Evolutionary conservation across 2,113 vertebrate genomes (phyloP).

Genomic region (Rhinolophus sinicus): DNA sequence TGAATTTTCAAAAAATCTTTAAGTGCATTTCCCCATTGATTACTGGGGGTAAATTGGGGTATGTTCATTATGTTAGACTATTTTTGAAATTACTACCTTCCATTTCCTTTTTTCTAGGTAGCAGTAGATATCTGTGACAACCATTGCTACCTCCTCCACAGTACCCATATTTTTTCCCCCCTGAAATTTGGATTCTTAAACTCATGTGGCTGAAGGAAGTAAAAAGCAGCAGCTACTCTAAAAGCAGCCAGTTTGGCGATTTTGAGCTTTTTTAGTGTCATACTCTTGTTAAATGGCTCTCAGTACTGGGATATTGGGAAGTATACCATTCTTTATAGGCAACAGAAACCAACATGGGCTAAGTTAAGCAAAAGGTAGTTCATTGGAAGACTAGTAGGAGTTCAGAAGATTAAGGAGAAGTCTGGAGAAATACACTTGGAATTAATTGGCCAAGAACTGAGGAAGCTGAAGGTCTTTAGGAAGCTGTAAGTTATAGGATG

Average conservation of each 20-base stretch:
- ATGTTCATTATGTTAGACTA: background rate
- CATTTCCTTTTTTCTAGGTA: background rate
- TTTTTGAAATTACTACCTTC: slow-evolving; percentile 1
- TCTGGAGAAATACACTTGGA: background rate
- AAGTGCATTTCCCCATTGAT: background rate
- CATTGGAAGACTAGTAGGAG: background rate
- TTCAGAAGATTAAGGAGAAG: background rate
- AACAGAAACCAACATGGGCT: background rate
- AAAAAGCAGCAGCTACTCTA: background rate
- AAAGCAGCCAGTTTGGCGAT: background rate
- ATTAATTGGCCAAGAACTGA: background rate
- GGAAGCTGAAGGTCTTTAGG: background rate
- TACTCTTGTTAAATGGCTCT: background rate
- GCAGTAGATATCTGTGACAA: background rate
- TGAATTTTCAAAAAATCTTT: background rate
- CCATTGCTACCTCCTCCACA: background rate
- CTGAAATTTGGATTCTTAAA: background rate
- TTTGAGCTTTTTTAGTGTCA: background rate
- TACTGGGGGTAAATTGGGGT: background rate
- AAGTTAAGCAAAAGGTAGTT: background rate
- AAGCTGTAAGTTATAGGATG: background rate
- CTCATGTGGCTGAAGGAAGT: background rate
- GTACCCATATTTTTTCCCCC: background rate
- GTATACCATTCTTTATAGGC: background rate
- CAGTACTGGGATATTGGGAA: background rate